phyloP scores from a whole-genome alignment of 2,113 vertebrate species.

The Myiagra hebetior region DNA sequence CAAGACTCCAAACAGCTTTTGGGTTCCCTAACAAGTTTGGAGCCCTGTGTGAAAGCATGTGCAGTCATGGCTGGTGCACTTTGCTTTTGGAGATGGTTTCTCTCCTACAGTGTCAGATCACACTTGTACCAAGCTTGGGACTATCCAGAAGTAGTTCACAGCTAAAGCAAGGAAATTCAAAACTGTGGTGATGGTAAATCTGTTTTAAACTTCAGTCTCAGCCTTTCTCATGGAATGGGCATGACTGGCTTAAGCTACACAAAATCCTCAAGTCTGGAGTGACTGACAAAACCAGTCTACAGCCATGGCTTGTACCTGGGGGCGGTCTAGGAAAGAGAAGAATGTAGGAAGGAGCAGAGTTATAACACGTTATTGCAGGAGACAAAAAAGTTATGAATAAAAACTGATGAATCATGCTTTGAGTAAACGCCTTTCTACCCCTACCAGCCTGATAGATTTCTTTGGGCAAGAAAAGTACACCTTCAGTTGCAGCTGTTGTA shows the following conservation, averaged over 20 bases:
- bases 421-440: not conserved
- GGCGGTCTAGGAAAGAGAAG: not conserved
- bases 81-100: not conserved
- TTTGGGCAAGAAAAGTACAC: not conserved
- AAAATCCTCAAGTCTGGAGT: not conserved
- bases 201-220: not conserved
- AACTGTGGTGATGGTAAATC: not conserved
- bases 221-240: not conserved
- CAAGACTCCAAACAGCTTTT: accelerated
- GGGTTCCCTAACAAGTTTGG: accelerated
- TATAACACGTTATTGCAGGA: not conserved
- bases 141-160: not conserved
- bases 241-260: accelerated
- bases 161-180: not conserved
- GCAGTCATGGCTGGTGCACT: not conserved
- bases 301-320: not conserved
- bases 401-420: not conserved
- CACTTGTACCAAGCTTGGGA: not conserved
- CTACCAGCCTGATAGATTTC: not conserved
- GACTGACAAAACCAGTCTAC: not conserved
- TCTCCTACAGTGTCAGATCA: not conserved
- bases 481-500: not conserved
- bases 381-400: not conserved
- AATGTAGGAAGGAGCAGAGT: not conserved
- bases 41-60: not conserved